A percentile compares a stretch with the other conserved stretches of the same genome.
Conservation (phyloP, 1,140 invertebrate genomes). For the Drosophila suzukii region DNA sequence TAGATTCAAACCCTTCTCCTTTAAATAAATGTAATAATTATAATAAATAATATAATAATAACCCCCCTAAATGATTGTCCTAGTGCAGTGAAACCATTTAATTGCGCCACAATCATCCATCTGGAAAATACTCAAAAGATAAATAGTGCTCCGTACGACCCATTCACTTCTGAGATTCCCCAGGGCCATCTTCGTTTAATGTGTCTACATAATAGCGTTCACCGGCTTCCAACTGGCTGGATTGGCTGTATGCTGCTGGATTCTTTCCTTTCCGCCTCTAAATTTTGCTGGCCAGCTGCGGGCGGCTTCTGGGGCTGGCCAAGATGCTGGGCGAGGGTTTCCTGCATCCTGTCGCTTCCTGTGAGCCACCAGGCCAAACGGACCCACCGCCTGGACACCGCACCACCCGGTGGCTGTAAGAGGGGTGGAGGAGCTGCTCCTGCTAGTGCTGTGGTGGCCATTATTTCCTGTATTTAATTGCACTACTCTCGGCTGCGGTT, state of each 20-base stretch:
- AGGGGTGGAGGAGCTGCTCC: not conserved
- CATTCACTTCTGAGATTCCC: conserved; percentile 37
- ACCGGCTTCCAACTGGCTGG: conserved; percentile 29
- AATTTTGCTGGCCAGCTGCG: conserved; percentile 40
- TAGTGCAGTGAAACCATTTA: not conserved
- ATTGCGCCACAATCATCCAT: not conserved
- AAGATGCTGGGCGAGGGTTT: conserved; percentile 56
- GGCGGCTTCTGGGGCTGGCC: conserved; percentile 3
- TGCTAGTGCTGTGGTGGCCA: conserved; percentile 67
- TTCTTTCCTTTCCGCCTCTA: conserved; percentile 50
- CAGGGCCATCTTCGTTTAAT: conserved; percentile 41
- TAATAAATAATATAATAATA: not conserved
- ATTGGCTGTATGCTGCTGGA: conserved; percentile 4
- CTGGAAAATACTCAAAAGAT: conserved; percentile 21
- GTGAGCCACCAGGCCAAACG: conserved; percentile 32
- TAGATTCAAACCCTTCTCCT: not conserved
- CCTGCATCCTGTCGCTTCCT: conserved; percentile 56
- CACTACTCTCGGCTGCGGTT: conserved; percentile 80
- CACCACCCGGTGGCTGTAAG: conserved; percentile 1
- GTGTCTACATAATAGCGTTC: conserved; percentile 38
- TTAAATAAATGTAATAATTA: not conserved
- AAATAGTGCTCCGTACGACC: conserved; percentile 13
- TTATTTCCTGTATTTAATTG: conserved; percentile 83
- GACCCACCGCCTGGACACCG: not conserved
- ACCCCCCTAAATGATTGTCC: not conserved